Evolutionary conservation across 2,888 invertebrate genomes (phyloP).

Genomic region (Sarcophaga subvicina): DNA sequence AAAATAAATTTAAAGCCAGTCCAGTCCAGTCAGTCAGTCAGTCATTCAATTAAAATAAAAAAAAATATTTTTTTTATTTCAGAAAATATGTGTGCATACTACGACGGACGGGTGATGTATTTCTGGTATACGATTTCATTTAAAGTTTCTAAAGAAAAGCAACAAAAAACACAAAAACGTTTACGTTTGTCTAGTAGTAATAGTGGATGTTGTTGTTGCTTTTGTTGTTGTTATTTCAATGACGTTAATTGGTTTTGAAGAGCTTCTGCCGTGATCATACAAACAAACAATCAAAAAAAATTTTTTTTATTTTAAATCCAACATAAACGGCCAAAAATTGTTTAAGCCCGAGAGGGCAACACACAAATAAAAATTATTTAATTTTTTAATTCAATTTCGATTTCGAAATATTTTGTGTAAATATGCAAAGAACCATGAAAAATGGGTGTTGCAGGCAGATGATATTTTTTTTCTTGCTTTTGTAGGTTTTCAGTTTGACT

Average conservation of each 20-base stretch:
- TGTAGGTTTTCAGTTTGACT: too few species aligned
- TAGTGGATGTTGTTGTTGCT: not conserved
- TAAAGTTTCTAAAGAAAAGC: not conserved
- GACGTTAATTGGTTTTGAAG: slow-evolving; percentile 61
- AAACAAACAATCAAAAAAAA: not conserved
- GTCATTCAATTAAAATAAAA: not conserved
- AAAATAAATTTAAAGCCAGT: not conserved
- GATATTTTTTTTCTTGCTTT: too few species aligned
- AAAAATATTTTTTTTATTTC: too few species aligned
- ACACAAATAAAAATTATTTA: too few species aligned
- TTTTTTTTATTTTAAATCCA: not conserved
- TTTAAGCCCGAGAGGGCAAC: too few species aligned
- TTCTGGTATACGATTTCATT: slow-evolving; percentile 5
- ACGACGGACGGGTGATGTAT: not conserved
- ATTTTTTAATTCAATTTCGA: too few species aligned
- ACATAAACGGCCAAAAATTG: too few species aligned
- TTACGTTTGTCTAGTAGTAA: too few species aligned
- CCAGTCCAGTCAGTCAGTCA: not conserved
- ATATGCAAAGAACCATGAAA: not conserved
- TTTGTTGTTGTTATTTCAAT: slow-evolving; percentile 49
- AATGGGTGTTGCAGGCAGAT: not conserved
- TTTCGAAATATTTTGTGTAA: too few species aligned
- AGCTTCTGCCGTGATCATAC: slow-evolving; percentile 52
- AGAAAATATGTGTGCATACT: not conserved
- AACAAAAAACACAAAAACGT: too few species aligned